These are phyloP conservation scores for Toxotes chatareus DNA, from an alignment of 2,113 vertebrate genomes.

Conservation along the genomic window DNA sequence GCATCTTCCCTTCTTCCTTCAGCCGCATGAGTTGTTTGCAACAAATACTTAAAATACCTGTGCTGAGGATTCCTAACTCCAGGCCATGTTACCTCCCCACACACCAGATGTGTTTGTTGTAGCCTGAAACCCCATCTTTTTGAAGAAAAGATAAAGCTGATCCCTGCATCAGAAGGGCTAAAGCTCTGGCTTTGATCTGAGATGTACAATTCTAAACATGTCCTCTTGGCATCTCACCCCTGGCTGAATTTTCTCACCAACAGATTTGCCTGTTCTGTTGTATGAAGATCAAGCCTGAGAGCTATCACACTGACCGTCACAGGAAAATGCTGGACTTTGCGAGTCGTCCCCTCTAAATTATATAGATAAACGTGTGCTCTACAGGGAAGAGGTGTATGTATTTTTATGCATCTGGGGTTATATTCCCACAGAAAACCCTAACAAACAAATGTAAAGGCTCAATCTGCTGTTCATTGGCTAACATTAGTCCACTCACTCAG, in stretches of 20 bases:
- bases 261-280: background rate
- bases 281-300: background rate
- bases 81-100: too few relatives aligned
- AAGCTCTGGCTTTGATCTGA: too few relatives aligned
- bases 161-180: too few relatives aligned
- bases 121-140: too few relatives aligned
- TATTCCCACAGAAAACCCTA: background rate
- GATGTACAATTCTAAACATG: too few relatives aligned
- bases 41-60: too few relatives aligned
- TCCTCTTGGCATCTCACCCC: background rate
- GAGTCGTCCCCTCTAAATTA: too few relatives aligned
- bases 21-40: too few relatives aligned
- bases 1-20: too few relatives aligned
- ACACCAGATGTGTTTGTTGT: too few relatives aligned
- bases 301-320: background rate
- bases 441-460: background rate
- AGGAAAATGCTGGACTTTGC: background rate
- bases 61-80: too few relatives aligned
- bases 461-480: background rate
- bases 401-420: background rate
- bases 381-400: background rate
- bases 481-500: conserved; percentile 9
- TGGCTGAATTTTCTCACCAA: background rate
- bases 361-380: background rate
- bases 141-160: too few relatives aligned